phyloP scores from a whole-genome alignment of 2,113 vertebrate species.

The Xiphophorus maculatus region DNA sequence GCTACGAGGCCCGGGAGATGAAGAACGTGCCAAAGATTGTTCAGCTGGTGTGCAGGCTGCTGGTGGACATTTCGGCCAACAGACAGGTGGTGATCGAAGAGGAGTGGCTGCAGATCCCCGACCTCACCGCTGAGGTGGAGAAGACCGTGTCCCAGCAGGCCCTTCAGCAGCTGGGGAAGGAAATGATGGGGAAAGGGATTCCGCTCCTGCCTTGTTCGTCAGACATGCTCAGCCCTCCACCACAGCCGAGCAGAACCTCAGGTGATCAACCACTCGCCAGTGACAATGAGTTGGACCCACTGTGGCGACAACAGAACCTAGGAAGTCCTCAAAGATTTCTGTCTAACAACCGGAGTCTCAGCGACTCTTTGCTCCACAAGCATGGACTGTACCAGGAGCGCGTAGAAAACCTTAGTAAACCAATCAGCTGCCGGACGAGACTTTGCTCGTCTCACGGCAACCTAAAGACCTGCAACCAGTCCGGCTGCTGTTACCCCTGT shows the following conservation, averaged over 20 bases:
- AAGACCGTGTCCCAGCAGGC: slow-evolving; percentile 89
- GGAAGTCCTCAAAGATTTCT: slow-evolving; percentile 75
- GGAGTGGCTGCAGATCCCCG: slow-evolving; percentile 78
- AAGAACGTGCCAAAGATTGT: slow-evolving; percentile 94
- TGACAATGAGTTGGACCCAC: slow-evolving; percentile 80
- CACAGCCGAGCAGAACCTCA: slow-evolving; percentile 38
- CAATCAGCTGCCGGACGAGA: slow-evolving; percentile 54
- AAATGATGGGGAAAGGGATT: slow-evolving; percentile 85
- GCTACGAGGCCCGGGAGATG: slow-evolving; percentile 93
- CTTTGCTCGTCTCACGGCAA: slow-evolving; percentile 73
- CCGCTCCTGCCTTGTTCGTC: slow-evolving; percentile 52
- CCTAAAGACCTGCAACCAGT: slow-evolving; percentile 38
- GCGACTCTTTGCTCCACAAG: slow-evolving; percentile 88
- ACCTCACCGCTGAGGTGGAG: slow-evolving; percentile 90
- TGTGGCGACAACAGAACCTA: slow-evolving; percentile 81
- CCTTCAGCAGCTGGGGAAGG: slow-evolving; percentile 81
- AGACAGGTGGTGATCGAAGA: slow-evolving; percentile 81
- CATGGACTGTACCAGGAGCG: slow-evolving; percentile 53
- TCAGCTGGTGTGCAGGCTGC: slow-evolving; percentile 87
- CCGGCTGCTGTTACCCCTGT: slow-evolving; percentile 7
- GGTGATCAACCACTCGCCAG: slow-evolving; percentile 71
- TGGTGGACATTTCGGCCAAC: slow-evolving; percentile 90
- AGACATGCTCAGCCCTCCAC: slow-evolving; percentile 31
- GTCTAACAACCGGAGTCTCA: slow-evolving; percentile 80
- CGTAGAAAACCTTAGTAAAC: slow-evolving; percentile 69